Evolutionary conservation across 2,797 vertebrate genomes (phyloP), one percentile per base, ranked within the genome.

Genomic region (Danio jaintianensis): DNA sequence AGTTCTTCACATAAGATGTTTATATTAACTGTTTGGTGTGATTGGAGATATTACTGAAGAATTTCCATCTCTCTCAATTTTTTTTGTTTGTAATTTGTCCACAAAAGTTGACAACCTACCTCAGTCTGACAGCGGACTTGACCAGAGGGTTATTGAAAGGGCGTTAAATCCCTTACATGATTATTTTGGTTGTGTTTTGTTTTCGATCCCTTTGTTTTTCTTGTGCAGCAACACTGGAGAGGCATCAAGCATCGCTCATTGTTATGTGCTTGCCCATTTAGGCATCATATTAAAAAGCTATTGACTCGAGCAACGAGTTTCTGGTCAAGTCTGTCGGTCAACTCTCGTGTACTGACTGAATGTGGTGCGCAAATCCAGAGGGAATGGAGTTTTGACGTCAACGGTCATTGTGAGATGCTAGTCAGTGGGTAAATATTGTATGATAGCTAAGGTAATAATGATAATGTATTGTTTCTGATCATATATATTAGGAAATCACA

Each of bases 41-140:
- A 66, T 81, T 55, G 22, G 40, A 50, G 69, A 71, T 70, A 58
- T 42, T 29, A 52, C 56, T 78, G 61, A 64, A 15, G 7, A 75
- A 47, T 38, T 63, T 75, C 36, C 59, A 68, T 80, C 70, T 38
- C 6, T 47, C 43, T 58, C 43, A 38, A 29, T 1, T 1, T 1
- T 88, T 88, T 89, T 87, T 50, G 53, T 40, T 89, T 88, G 88
- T 87, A 53, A 85, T 91, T 92, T 88, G 84, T 91, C 89, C 88
- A 89, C 89, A 89, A 90, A 91, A 92, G 86, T 90, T 92, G 89
- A 93, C 87, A 92, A 93, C 91, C 94, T 94, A 95, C 94, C 94
- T 94, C 94, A 94, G 93, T 93, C 92, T 92, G 91, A 89, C 89
- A 87, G 87, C 90, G 90, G 91, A 93, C 90, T 76, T 93, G 91